Evolutionary conservation across 2,113 vertebrate species (phyloP).

Genomic region (Ellobius talpinus): DNA sequence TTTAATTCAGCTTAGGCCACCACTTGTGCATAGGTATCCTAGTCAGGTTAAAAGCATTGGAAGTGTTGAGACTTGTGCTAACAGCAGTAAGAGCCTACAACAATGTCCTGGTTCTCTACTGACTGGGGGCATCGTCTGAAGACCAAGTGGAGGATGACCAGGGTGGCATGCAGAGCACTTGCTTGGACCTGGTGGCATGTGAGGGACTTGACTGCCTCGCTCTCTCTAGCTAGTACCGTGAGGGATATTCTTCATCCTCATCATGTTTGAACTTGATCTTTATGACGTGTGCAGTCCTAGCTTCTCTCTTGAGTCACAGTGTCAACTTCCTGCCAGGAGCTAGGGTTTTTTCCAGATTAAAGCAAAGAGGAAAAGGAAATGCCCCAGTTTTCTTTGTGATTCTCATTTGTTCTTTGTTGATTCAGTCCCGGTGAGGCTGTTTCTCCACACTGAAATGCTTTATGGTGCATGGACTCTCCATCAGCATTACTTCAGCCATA

Average conservation of each 20-base stretch:
- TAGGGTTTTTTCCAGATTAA: slow-evolving; percentile 36
- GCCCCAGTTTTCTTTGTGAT: slow-evolving; percentile 1
- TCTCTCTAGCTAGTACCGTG: not conserved
- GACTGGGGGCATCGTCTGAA: not conserved
- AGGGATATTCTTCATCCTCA: slow-evolving; percentile 32
- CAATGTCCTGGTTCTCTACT: slow-evolving; percentile 15
- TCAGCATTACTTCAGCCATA: slow-evolving; percentile 72
- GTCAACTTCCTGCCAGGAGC: slow-evolving; percentile 55
- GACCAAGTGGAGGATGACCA: not conserved
- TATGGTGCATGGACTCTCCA: slow-evolving; percentile 84
- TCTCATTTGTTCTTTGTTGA: slow-evolving; percentile 71
- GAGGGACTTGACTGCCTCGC: not conserved
- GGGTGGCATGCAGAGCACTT: not conserved
- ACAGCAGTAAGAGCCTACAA: slow-evolving; percentile 50
- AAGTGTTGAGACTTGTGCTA: slow-evolving; percentile 73
- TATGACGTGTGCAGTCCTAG: slow-evolving; percentile 67
- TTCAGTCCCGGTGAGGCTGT: slow-evolving; percentile 77
- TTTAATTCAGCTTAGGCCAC: slow-evolving; percentile 66
- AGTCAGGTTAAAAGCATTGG: slow-evolving; percentile 61
- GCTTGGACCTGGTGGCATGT: fast-evolving
- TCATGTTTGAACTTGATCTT: slow-evolving; percentile 70
- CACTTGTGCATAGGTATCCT: slow-evolving; percentile 57
- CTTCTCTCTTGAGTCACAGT: slow-evolving; percentile 68
- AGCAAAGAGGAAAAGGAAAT: slow-evolving; percentile 42
- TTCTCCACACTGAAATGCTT: slow-evolving; percentile 76